These are phyloP conservation scores for Garra rufa DNA, from an alignment of 2,113 vertebrate species.

Conservation along the genomic window DNA sequence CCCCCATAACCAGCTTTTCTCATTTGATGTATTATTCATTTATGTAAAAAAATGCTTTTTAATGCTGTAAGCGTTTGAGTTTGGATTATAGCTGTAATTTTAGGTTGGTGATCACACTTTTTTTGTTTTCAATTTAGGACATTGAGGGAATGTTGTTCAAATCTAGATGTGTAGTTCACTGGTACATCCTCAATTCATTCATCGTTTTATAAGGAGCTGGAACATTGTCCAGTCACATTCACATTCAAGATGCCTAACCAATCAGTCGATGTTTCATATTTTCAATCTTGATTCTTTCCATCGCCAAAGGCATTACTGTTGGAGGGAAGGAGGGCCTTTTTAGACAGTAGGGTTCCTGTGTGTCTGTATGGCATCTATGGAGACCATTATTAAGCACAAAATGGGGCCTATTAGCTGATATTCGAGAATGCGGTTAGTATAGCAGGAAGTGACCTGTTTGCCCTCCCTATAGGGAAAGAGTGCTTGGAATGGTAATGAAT, in stretches of 20 bases:
- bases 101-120: not conserved
- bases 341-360: constrained; percentile 20
- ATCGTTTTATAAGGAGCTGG: not conserved
- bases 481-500: constrained; percentile 23
- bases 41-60: constrained; percentile 11
- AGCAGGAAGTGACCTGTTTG: constrained; percentile 45
- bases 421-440: constrained; percentile 45
- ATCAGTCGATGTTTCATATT: constrained; percentile 25
- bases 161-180: not conserved
- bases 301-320: not conserved
- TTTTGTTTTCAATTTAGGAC: not conserved
- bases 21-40: constrained; percentile 32
- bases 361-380: constrained; percentile 15
- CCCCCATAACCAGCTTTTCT: constrained; percentile 18
- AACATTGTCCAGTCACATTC: not conserved
- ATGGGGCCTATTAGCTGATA: constrained; percentile 45
- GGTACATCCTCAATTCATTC: constrained; percentile 7
- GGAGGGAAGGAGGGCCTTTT: constrained; percentile 5
- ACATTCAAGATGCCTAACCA: not conserved
- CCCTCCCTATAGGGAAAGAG: not conserved
- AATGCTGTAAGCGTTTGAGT: not conserved
- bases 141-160: not conserved
- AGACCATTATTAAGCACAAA: constrained; percentile 46
- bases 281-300: constrained; percentile 15
- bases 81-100: not conserved